phyloP scores from a whole-genome alignment of 2,113 vertebrate genomes.

The Kryptolebias marmoratus region DNA sequence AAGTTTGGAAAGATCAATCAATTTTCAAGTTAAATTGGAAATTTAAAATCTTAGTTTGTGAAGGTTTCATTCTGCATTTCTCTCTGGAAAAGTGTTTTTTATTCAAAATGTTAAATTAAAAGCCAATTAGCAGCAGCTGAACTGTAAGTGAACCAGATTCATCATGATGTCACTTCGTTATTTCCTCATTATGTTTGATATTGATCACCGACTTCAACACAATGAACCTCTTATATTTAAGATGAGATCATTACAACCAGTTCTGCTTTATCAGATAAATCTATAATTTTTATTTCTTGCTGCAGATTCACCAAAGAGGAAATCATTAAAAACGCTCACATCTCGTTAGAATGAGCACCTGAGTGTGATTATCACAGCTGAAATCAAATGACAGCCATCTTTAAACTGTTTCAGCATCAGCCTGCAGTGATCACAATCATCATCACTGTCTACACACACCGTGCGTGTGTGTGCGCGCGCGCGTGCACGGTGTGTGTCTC shows the following conservation, averaged over 20 bases:
- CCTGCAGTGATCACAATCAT: slow-evolving; percentile 45
- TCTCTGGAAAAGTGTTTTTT: too few species aligned
- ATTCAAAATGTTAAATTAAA: too few species aligned
- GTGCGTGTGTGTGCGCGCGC: slow-evolving; percentile 7
- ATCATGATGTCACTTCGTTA: too few species aligned
- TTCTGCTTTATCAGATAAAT: neutral
- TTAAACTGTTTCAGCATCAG: slow-evolving; percentile 49
- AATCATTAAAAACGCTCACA: slow-evolving; percentile 14
- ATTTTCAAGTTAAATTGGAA: too few species aligned
- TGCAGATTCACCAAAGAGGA: neutral
- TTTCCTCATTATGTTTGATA: too few species aligned
- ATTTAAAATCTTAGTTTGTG: too few species aligned
- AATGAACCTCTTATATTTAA: too few species aligned
- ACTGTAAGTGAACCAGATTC: too few species aligned
- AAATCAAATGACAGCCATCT: slow-evolving; percentile 43
- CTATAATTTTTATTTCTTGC: neutral
- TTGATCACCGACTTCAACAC: too few species aligned
- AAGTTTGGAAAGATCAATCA: too few species aligned
- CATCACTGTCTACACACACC: slow-evolving; percentile 25
- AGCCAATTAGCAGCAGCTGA: too few species aligned
- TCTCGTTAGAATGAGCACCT: slow-evolving; percentile 54
- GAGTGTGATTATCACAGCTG: slow-evolving; percentile 55
- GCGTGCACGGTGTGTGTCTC: slow-evolving; percentile 17
- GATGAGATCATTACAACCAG: neutral
- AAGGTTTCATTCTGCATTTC: too few species aligned